Base-by-base conservation (phyloP, 2,797 vertebrate genomes). In the Pangasius mekongensis region DNA sequence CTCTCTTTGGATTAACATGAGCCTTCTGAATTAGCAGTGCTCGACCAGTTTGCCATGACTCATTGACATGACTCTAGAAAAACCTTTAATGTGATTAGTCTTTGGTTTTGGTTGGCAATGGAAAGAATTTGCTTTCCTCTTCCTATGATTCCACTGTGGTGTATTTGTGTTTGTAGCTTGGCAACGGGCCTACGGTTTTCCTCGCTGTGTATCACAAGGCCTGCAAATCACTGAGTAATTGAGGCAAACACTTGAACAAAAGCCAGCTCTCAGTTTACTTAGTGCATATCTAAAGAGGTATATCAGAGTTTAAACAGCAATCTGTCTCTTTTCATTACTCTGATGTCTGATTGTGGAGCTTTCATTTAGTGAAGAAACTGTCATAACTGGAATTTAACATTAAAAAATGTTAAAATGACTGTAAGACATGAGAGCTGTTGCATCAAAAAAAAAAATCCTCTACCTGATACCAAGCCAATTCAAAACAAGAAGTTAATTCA, bases 141-240 rank as follows among this genome's bases (percentile, higher is more conserved):
- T 82, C 8, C 77, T 67, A 10, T 76, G 54, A 87, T 86, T 83
- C 87, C 52, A 84, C 83, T 90, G 86, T 89, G 83, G 66, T 85
- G 73, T 80, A 10, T 90, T 91, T 91, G 84, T 88, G 60, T 87
- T 84, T 33, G 83, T 89, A 88, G 83, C 91, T 83, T 89, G 81
- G 91, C 90, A 88, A 89, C 87, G 24, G 86, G 71, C 74, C 73
- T 73, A 49, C n/a, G 1, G 8, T 74, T 85, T 80, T 77, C 83
- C 62, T 78, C 3, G 11, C 69, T 39, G 47, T 56, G 67, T 86
- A 76, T 73, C 83, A 36, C 87, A 54, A 66, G 36, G 36, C 36
- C 86, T 83, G 62, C 89, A 86, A 71, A 66, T 89, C 87, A 78
- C 83, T 86, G 83, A 78, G 76, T 62, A 87, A 86, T 87, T 69